Percentiles rank a stretch among this genome's conserved stretches.
phyloP scores from a whole-genome alignment of 2,113 vertebrate genomes.

The Pelecanoides urinatrix region DNA sequence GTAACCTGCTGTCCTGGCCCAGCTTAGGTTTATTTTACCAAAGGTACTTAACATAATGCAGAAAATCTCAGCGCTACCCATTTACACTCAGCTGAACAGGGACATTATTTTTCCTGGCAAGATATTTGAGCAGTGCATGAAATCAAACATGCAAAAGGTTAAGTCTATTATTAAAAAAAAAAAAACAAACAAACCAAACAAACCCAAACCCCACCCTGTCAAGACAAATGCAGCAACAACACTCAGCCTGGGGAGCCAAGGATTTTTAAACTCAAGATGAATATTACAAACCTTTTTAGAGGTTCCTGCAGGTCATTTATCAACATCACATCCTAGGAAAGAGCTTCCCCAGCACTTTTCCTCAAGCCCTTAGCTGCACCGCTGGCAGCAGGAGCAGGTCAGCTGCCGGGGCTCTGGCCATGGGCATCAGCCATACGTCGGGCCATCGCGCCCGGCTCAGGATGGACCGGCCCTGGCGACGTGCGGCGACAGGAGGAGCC shows the following conservation, averaged over 20 bases:
- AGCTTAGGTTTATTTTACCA: neutral
- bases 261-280: neutral
- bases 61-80: neutral
- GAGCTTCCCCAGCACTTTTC: neutral
- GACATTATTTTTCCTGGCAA: neutral
- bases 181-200: accelerated
- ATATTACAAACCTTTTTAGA: neutral
- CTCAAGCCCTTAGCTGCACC: neutral
- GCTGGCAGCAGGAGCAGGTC: neutral
- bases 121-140: neutral
- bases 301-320: neutral
- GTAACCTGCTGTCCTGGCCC: neutral
- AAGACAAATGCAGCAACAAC: neutral
- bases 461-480: neutral
- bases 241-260: neutral
- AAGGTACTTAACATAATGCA: neutral
- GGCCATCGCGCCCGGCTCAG: neutral
- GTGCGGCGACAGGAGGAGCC: neutral
- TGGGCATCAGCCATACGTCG: neutral
- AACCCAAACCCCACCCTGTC: neutral
- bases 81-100: neutral
- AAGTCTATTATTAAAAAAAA: neutral
- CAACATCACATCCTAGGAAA: neutral
- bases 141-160: neutral
- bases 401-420: neutral